Conservation (phyloP, 2,888 invertebrate genomes). For the Crossocerus cetratus region DNA sequence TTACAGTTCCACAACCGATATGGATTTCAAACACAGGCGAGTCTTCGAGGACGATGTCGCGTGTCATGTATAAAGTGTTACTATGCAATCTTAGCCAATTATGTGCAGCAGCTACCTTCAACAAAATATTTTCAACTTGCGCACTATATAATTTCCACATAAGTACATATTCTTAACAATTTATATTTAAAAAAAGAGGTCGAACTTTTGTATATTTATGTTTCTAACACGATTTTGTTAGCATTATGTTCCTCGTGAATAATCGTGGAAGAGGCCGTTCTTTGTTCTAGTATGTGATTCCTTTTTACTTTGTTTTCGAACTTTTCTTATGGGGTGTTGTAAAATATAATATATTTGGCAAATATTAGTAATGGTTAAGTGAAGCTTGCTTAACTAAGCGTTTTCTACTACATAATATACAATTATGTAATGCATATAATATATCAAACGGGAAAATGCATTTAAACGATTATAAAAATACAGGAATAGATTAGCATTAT, state of each 20-base stretch:
- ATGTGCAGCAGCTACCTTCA: conserved; percentile 16
- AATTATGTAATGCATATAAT: conserved; percentile 23
- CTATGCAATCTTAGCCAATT: conserved; percentile 21
- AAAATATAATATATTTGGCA: conserved; percentile 7
- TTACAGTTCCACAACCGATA: conserved; percentile 76
- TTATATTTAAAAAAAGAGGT: conserved; percentile 12
- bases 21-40: conserved; percentile 28
- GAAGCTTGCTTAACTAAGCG: conserved; percentile 5
- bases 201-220: conserved; percentile 22
- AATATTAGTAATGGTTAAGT: background rate
- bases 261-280: background rate
- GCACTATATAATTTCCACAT: conserved; percentile 18
- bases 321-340: conserved; percentile 4
- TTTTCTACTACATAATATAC: conserved; percentile 17
- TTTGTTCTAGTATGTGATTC: conserved; percentile 6
- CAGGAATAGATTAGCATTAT: conserved; percentile 57
- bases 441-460: conserved; percentile 12
- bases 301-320: background rate
- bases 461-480: conserved; percentile 31
- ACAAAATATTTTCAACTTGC: conserved; percentile 15
- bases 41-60: conserved; percentile 60
- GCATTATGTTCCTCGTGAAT: conserved; percentile 4
- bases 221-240: conserved; percentile 20
- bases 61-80: conserved; percentile 57
- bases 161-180: background rate